phyloP scores from a whole-genome alignment of 2,113 vertebrate genomes.

The Larimichthys crocea region DNA sequence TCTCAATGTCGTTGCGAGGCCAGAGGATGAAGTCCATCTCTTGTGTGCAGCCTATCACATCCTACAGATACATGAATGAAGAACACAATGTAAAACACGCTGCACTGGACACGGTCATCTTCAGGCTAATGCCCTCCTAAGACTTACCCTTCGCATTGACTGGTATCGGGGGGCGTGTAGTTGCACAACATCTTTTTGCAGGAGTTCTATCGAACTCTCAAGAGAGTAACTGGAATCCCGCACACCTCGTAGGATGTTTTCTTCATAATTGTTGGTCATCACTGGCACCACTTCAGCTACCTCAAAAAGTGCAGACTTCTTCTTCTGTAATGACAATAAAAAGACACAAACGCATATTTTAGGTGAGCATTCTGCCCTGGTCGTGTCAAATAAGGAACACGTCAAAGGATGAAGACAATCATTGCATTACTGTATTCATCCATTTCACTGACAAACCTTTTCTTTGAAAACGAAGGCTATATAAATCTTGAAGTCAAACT shows the following conservation, averaged over 20 bases:
- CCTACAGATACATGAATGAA: constrained; percentile 78
- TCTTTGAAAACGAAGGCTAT: constrained; percentile 99
- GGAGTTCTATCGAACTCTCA: constrained; percentile 98
- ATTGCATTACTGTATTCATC: neutral
- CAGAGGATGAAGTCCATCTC: constrained; percentile 99
- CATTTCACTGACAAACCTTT: constrained; percentile 88
- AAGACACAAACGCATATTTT: neutral
- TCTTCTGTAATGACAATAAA: constrained; percentile 86
- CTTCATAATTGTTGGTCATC: constrained; percentile 99
- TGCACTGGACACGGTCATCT: too few species aligned
- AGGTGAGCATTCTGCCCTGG: neutral
- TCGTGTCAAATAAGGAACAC: neutral
- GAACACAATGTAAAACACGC: neutral
- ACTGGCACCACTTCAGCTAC: constrained; percentile 99
- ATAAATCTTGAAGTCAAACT: constrained; percentile 99
- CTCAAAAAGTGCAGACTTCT: constrained; percentile 99
- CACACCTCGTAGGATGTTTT: constrained; percentile 98
- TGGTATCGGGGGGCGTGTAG: constrained; percentile 98
- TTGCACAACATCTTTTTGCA: constrained; percentile 99
- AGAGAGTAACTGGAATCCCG: constrained; percentile 97
- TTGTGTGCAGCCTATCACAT: constrained; percentile 99
- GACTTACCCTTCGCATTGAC: constrained; percentile 97
- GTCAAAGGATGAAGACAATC: neutral
- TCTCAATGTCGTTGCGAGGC: constrained; percentile 99
- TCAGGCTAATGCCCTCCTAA: neutral